These are phyloP conservation scores for Phaethon lepturus DNA, from an alignment of 2,113 vertebrate genomes.

Conservation along the genomic window DNA sequence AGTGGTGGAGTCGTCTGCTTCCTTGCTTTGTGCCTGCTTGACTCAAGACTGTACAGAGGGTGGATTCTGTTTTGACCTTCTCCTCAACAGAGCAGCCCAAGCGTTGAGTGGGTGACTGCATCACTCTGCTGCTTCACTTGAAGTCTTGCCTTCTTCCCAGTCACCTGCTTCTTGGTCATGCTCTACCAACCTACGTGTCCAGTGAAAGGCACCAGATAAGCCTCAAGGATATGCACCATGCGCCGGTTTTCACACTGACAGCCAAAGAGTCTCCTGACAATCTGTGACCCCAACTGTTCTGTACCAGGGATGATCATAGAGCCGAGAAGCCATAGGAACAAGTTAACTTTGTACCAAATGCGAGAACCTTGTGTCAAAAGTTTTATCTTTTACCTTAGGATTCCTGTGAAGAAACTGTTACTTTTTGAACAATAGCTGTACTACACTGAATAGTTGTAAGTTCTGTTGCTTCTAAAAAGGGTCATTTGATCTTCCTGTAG, in stretches of 20 bases:
- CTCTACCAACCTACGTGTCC: not conserved
- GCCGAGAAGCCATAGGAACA: slow-evolving; percentile 51
- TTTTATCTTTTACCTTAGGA: rapidly evolving
- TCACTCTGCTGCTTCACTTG: not conserved
- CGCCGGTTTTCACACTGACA: not conserved
- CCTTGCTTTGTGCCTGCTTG: not conserved
- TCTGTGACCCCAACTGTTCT: slow-evolving; percentile 31
- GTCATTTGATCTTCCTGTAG: not conserved
- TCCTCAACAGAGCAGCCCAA: not conserved
- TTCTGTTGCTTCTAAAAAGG: not conserved
- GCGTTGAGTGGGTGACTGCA: not conserved
- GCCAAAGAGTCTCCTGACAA: slow-evolving; percentile 60
- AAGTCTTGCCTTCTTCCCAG: not conserved
- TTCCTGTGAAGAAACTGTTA: not conserved
- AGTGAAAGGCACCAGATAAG: not conserved
- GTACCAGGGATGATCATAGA: not conserved
- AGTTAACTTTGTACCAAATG: not conserved
- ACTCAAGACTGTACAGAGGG: not conserved
- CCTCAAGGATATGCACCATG: not conserved
- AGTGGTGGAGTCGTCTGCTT: not conserved
- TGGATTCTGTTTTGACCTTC: not conserved
- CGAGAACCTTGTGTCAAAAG: not conserved
- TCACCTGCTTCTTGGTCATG: not conserved
- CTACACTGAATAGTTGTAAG: not conserved
- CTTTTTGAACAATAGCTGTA: not conserved